Evolutionary conservation across 2,797 vertebrate genomes (phyloP), one percentile per base, ranked within the genome.

Genomic region (Calcarius lapponicus): DNA sequence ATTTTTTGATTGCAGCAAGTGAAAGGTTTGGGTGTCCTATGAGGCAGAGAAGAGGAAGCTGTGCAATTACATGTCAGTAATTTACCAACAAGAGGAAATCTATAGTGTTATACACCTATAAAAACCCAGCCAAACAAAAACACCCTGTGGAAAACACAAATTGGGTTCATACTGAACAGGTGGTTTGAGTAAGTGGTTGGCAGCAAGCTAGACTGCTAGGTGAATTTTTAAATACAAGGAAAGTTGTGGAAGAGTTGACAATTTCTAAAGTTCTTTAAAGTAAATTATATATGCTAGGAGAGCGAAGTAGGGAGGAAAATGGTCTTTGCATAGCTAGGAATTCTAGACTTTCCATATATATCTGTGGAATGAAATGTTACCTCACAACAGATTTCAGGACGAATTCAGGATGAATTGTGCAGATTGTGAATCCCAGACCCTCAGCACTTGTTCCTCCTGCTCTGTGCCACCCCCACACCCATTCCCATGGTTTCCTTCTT

Each of bases 361-460:
- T 65, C 25, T 48, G 18, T 78, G 82, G 22, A 71, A 60, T 71
- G 26, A 54, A 71, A 38, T 64, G 3, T 38, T 85, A 18, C 6
- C 12, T 75, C n/a, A n/a, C n/a, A n/a, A n/a, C n/a, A n/a, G n/a
- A n/a, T n/a, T n/a, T n/a, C n/a, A n/a, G n/a, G n/a, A n/a, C n/a
- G n/a, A n/a, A n/a, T n/a, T n/a, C n/a, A n/a, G 56, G 8, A 36
- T 0, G 0, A 25, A 22, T 45, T 17, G 10, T 56, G 36, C 4
- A 15, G 31, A 14, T 3, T 34, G 20, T 62, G 26, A 56, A 47
- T 54, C 34, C 20, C 21, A 53, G 66, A 72, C n/a, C 48, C 79
- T 34, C 28, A 57, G 26, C 22, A 6, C 4, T 80, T 4, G 2
- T 6, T 94, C 11, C 9, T 74, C 34, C 56, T 69, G 53, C 58